phyloP scores from a whole-genome alignment of 2,888 invertebrate genomes.

The Agrotis puta region DNA sequence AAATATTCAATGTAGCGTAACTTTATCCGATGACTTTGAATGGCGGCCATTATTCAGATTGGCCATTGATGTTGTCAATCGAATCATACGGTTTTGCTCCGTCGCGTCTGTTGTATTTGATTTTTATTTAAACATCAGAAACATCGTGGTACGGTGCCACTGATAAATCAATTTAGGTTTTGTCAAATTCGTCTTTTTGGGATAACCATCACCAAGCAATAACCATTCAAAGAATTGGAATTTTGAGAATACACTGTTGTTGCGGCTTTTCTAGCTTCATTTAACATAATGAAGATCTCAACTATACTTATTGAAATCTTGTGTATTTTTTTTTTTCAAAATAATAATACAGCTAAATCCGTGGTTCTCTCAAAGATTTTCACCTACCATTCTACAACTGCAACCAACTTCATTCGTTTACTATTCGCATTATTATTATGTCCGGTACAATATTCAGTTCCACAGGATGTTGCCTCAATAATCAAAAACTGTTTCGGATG shows the following conservation, averaged over 20 bases:
- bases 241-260: background rate
- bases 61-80: constrained; percentile 63
- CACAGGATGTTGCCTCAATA: constrained; percentile 11
- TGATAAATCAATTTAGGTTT: constrained; percentile 53
- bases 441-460: background rate
- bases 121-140: constrained; percentile 55
- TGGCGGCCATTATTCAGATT: constrained; percentile 58
- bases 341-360: background rate
- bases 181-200: constrained; percentile 11
- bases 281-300: background rate
- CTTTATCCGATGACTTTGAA: constrained; percentile 56
- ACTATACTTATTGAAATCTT: background rate
- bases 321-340: background rate
- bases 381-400: background rate
- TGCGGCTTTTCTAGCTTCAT: background rate
- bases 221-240: background rate
- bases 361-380: constrained; percentile 1
- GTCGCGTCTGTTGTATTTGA: constrained; percentile 58
- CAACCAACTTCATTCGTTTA: background rate
- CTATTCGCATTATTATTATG: background rate
- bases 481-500: constrained; percentile 13
- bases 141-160: constrained; percentile 29
- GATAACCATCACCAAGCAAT: background rate
- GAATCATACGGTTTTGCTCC: constrained; percentile 57
- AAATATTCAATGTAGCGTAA: constrained; percentile 55